Evolutionary conservation across 2,113 vertebrate species (phyloP), one percentile per base, ranked within the genome.

Genomic region (Cryptomyrus ogoouensis): DNA sequence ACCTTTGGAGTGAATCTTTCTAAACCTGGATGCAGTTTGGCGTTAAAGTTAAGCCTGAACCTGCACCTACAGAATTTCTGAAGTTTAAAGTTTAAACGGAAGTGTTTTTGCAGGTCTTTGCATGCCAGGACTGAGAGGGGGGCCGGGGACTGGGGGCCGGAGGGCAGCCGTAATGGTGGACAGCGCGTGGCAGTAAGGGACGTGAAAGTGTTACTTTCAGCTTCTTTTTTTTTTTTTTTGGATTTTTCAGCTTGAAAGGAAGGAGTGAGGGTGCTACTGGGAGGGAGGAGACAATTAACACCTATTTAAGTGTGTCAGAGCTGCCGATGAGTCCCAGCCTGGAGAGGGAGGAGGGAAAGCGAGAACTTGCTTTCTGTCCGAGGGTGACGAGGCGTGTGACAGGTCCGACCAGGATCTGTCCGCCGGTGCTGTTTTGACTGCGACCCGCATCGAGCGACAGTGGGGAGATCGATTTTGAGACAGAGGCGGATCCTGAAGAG

Each of bases 251-350:
- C 47, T 50, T 86, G n/a, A 50, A 56, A 35, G 19, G 27, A 39
- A 53, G 49, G 83, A 44, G 19, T 46, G 62, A 31, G 27, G 31
- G 2, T 35, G n/a, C 47, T 31, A 49, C 62, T 70, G 62, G n/a
- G 85, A 19, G 12, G 49, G 49, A 84, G 44, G 85, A 87, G 17
- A 53, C 85, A 87, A 53, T 87, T 53, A 50, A 47, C 85, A 87
- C 50, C 47, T 53, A 53, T 53, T 87, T 87, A 53, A 53, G n/a
- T 49, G 83, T 86, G 84, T 86, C 84, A 86, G 47, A 50, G n/a
- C 84, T 9, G 39, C 77, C 31, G 19, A 83, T 83, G 77, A 10
- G 42, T 47, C 39, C 83, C 21, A n/a, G 39, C 44, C 21, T n/a
- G 44, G 39, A n/a, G 44, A n/a, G 49, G 44, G 39, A n/a, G 44